phyloP scores from a whole-genome alignment of 2,113 vertebrate genomes.

The Anolis carolinensis region DNA sequence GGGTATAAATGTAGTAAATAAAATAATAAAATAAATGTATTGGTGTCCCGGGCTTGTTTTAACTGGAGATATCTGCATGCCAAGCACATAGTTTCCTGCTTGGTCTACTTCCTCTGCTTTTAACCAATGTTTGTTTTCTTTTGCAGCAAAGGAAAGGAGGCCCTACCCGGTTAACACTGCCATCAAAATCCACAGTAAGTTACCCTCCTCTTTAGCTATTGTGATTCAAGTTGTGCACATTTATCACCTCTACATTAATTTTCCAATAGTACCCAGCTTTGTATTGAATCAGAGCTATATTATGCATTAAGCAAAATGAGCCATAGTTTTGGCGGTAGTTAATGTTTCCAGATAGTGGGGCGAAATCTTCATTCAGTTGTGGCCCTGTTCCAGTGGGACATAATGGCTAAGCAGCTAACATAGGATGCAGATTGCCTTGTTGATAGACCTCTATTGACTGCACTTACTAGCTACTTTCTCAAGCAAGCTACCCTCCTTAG shows the following conservation, averaged over 20 bases:
- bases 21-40: neutral
- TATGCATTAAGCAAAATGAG: neutral
- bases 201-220: neutral
- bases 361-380: neutral
- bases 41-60: no score
- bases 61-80: conserved; percentile 12
- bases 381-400: neutral
- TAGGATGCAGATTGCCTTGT: neutral
- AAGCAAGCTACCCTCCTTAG: no score
- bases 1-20: no score
- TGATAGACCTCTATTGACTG: neutral
- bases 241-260: neutral
- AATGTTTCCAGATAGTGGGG: no score
- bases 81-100: no score
- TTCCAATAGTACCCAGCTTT: neutral
- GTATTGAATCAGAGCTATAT: neutral
- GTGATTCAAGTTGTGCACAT: neutral
- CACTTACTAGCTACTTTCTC: no score
- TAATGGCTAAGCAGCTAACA: no score
- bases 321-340: neutral
- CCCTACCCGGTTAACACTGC: conserved; percentile 94
- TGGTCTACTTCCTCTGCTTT: neutral
- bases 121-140: conserved; percentile 45
- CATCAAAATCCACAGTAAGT: conserved; percentile 98
- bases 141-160: conserved; percentile 98